Conservation (phyloP, 2,797 vertebrate genomes). For the Leuciscus waleckii region DNA sequence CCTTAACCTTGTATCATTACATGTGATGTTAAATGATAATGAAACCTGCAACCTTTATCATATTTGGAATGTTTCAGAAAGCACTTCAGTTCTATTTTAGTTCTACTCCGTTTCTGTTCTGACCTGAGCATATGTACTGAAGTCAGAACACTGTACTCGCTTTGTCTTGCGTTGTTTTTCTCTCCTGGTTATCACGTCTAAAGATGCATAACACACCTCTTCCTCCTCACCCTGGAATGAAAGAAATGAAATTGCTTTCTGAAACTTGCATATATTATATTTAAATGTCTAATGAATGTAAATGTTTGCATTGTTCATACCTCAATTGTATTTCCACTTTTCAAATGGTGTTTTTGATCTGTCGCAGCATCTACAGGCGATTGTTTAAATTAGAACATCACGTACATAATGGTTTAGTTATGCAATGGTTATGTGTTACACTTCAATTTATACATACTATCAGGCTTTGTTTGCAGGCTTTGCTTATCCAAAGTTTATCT, state of each 20-base stretch:
- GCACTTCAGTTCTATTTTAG: neutral
- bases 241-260: neutral
- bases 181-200: conserved; percentile 14
- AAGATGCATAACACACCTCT: conserved; percentile 32
- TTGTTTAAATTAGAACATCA: neutral
- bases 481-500: neutral
- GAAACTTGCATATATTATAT: neutral
- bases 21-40: neutral
- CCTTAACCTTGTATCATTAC: neutral
- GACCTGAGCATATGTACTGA: conserved; percentile 14
- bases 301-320: neutral
- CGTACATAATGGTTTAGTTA: neutral
- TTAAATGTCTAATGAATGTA: neutral
- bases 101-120: neutral
- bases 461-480: no score
- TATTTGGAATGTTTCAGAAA: neutral
- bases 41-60: neutral
- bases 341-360: neutral
- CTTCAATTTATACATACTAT: neutral
- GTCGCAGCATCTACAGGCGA: neutral
- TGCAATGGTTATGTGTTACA: neutral
- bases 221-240: conserved; percentile 12
- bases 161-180: conserved; percentile 28
- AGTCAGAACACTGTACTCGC: neutral
- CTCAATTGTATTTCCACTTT: neutral